Conservation (phyloP, 1,140 invertebrate species). For the Trypoxylus dichotomus region DNA sequence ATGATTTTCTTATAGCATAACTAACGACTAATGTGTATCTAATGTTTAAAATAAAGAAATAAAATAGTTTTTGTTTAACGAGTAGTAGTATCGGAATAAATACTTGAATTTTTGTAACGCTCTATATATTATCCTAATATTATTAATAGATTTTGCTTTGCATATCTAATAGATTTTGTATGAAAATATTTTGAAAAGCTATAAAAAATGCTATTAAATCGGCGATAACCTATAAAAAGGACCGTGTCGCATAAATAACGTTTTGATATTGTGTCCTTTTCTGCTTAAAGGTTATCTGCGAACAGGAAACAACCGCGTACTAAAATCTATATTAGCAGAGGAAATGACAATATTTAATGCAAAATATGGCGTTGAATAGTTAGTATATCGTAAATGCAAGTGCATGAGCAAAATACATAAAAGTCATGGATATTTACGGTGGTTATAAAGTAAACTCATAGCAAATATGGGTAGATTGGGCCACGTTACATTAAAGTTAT, state of each 20-base stretch:
- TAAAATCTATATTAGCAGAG: slow-evolving; percentile 5
- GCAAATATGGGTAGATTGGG: slow-evolving; percentile 5
- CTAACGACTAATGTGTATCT: too few relatives aligned
- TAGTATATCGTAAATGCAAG: background rate
- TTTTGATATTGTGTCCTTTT: background rate
- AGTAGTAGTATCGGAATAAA: too few relatives aligned
- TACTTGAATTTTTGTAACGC: too few relatives aligned
- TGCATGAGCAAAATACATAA: slow-evolving; percentile 5
- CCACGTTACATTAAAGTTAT: slow-evolving; percentile 5
- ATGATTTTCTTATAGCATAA: too few relatives aligned
- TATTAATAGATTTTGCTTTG: too few relatives aligned
- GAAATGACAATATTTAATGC: slow-evolving; percentile 14
- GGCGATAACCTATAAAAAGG: too few relatives aligned
- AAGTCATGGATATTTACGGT: background rate
- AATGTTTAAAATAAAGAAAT: too few relatives aligned
- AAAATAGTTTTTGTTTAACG: too few relatives aligned
- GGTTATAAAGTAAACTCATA: background rate
- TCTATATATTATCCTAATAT: too few relatives aligned
- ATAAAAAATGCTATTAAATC: too few relatives aligned
- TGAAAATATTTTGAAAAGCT: too few relatives aligned
- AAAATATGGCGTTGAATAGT: slow-evolving; percentile 13
- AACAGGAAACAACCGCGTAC: background rate
- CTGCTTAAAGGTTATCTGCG: background rate
- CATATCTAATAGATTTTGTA: too few relatives aligned
- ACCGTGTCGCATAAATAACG: background rate